These are phyloP conservation scores for Paraescarpia echinospica DNA, from an alignment of 1,140 invertebrate species.

Conservation along the genomic window DNA sequence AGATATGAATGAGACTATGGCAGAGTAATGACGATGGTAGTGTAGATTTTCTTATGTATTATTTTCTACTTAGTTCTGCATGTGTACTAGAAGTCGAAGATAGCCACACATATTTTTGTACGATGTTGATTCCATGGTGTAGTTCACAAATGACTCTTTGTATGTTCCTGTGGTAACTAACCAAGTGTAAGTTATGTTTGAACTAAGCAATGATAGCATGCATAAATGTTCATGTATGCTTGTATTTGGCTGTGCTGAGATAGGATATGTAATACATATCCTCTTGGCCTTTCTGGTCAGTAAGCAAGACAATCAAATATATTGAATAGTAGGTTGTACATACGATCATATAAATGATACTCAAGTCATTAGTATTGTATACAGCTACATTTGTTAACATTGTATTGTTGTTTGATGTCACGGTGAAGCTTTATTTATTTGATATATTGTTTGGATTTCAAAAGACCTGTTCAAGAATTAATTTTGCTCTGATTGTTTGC, in stretches of 20 bases:
- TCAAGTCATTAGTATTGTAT: neutral
- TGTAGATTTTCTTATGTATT: neutral
- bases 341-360: neutral
- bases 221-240: neutral
- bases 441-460: neutral
- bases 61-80: neutral
- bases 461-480: neutral
- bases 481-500: neutral
- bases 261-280: neutral
- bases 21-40: neutral
- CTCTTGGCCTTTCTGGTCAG: neutral
- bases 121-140: neutral
- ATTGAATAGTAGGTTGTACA: neutral
- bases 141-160: neutral
- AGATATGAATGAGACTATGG: neutral
- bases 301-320: neutral
- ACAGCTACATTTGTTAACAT: neutral
- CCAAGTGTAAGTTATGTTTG: neutral
- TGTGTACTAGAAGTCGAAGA: neutral
- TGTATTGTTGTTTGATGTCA: neutral
- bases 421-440: neutral
- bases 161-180: neutral
- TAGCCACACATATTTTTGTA: neutral
- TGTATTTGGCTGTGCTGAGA: neutral
- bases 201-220: neutral